These are phyloP conservation scores for Dysmachus trigonus DNA, from an alignment of 2,888 invertebrate genomes.

Conservation along the genomic window DNA sequence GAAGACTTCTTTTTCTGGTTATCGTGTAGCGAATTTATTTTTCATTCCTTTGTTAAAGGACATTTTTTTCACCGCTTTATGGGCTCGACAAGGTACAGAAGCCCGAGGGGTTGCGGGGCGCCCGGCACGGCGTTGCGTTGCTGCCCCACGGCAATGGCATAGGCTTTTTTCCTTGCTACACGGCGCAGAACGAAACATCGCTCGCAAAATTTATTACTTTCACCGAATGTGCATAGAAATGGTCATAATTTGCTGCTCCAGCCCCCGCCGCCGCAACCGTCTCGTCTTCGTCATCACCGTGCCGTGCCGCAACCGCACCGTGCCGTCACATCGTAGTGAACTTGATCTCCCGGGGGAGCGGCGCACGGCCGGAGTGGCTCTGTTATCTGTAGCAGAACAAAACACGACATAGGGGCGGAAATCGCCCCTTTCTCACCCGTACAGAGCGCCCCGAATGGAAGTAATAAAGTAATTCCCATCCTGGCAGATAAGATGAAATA, in stretches of 20 bases:
- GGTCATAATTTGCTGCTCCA: slow-evolving; percentile 24
- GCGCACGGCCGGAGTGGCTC: neutral
- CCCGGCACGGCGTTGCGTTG: no score
- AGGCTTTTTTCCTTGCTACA: neutral
- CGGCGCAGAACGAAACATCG: neutral
- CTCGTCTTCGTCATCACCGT: no score
- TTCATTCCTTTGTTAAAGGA: slow-evolving; percentile 33
- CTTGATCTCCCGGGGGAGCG: neutral
- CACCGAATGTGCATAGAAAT: slow-evolving; percentile 38
- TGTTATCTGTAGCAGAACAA: slow-evolving; percentile 6
- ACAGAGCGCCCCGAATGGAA: slow-evolving; percentile 22
- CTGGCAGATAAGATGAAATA: slow-evolving; percentile 38
- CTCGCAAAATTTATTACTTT: slow-evolving; percentile 22
- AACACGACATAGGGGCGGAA: neutral
- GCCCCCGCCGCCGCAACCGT: no score
- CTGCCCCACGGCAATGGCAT: neutral
- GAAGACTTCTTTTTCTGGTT: slow-evolving; percentile 37
- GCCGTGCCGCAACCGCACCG: neutral
- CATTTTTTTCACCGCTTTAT: slow-evolving; percentile 20
- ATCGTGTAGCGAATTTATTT: slow-evolving; percentile 39
- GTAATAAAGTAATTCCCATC: slow-evolving; percentile 41
- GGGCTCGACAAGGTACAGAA: neutral
- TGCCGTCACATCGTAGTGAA: slow-evolving; percentile 8
- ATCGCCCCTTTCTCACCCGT: neutral
- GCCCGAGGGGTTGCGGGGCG: neutral